A percentile compares a stretch with the other conserved stretches of the same genome.
phyloP scores from a whole-genome alignment of 2,888 invertebrate species.

The Euplagia quadripunctaria region DNA sequence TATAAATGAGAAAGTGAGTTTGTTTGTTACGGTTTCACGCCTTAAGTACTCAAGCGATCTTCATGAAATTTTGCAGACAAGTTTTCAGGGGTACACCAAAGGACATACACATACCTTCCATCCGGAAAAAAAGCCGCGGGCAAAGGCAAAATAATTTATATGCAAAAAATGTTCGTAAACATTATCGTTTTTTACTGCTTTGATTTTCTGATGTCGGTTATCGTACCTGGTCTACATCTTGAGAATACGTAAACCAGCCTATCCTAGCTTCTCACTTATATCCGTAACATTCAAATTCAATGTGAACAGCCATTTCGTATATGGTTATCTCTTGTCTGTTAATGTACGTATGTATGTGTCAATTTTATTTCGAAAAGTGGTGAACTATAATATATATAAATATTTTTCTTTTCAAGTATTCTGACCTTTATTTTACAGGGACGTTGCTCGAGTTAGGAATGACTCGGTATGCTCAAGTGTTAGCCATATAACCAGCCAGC shows the following conservation, averaged over 20 bases:
- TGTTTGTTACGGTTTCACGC: no score
- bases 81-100: no score
- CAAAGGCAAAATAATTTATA: no score
- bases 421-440: conserved; percentile 61
- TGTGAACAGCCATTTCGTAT: neutral
- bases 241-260: no score
- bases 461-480: conserved; percentile 83
- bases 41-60: no score
- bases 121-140: no score
- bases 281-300: neutral
- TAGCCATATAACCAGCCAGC: conserved; percentile 65
- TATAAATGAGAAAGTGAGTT: no score
- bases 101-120: no score
- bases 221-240: neutral
- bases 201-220: neutral
- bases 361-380: neutral
- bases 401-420: no score
- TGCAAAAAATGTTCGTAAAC: neutral
- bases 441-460: conserved; percentile 77
- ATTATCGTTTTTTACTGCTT: neutral
- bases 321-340: no score
- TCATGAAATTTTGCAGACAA: no score
- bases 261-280: neutral
- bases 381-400: conserved; percentile 12
- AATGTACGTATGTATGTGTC: no score